Conservation (phyloP, 2,888 invertebrate species). For the Ferrisia virgata region DNA sequence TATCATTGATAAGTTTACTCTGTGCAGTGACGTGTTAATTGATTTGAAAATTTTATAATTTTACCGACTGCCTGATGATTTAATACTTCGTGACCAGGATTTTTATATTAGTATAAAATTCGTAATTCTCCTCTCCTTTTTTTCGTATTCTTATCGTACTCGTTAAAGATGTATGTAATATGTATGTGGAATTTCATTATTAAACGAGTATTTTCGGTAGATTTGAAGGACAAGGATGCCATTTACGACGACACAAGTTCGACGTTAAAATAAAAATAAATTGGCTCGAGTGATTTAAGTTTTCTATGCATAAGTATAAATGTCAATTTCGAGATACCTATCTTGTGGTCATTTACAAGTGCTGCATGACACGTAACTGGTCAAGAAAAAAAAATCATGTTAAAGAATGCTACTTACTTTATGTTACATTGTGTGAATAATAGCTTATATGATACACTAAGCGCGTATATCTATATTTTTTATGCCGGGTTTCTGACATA, state of each 20-base stretch:
- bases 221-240: background rate
- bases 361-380: background rate
- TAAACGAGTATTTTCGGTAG: background rate
- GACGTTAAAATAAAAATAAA: background rate
- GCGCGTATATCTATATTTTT: background rate
- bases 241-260: background rate
- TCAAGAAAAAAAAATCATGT: background rate
- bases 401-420: background rate
- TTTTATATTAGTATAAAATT: background rate
- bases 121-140: no score
- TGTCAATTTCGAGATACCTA: background rate
- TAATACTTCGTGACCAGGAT: background rate
- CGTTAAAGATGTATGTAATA: background rate
- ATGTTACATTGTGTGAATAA: background rate
- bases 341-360: background rate
- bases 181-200: background rate
- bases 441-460: no score
- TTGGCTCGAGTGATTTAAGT: background rate
- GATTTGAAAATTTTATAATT: no score
- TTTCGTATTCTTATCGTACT: background rate
- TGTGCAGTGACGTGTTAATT: no score
- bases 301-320: background rate
- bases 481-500: background rate
- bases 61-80: no score
- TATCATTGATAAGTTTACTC: no score